A percentile compares a stretch with the other conserved stretches of the same genome.
Conservation (phyloP, 2,113 vertebrate genomes). For the Corythoichthys intestinalis region DNA sequence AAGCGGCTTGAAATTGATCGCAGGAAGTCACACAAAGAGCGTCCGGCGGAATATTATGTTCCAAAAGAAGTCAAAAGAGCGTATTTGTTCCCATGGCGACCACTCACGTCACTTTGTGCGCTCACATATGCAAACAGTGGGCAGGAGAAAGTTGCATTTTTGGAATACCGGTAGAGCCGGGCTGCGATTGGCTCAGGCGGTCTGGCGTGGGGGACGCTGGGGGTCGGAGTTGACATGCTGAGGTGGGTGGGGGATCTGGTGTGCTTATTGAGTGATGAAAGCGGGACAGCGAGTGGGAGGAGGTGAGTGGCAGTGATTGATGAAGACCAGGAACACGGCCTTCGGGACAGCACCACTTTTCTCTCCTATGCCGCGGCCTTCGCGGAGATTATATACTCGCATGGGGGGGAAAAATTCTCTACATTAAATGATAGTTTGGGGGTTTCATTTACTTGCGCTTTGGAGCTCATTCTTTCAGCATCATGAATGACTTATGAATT, state of each 20-base stretch:
- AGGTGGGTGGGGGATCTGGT: conserved; percentile 50
- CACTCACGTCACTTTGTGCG: conserved; percentile 33
- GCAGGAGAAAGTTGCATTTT: conserved; percentile 60
- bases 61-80: conserved; percentile 24
- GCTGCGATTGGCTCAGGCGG: conserved; percentile 58
- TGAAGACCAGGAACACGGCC: conserved; percentile 33
- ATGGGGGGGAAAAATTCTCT: background rate
- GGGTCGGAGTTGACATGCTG: conserved; percentile 13
- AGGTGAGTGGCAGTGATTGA: conserved; percentile 57
- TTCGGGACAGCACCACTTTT: conserved; percentile 7
- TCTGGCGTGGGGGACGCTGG: conserved; percentile 8
- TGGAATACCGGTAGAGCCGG: conserved; percentile 59
- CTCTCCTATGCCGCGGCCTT: conserved; percentile 21
- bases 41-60: conserved; percentile 57
- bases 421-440: conserved; percentile 19
- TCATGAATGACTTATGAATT: background rate
- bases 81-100: conserved; percentile 59
- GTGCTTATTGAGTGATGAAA: conserved; percentile 72
- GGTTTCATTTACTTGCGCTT: background rate
- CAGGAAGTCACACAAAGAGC: conserved; percentile 50
- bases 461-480: background rate
- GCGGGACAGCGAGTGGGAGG: conserved; percentile 60
- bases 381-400: conserved; percentile 4
- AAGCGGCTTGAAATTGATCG: conserved; percentile 61
- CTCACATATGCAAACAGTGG: conserved; percentile 42